Base-by-base conservation (phyloP, 2,888 invertebrate genomes). In the Allacma fusca region DNA sequence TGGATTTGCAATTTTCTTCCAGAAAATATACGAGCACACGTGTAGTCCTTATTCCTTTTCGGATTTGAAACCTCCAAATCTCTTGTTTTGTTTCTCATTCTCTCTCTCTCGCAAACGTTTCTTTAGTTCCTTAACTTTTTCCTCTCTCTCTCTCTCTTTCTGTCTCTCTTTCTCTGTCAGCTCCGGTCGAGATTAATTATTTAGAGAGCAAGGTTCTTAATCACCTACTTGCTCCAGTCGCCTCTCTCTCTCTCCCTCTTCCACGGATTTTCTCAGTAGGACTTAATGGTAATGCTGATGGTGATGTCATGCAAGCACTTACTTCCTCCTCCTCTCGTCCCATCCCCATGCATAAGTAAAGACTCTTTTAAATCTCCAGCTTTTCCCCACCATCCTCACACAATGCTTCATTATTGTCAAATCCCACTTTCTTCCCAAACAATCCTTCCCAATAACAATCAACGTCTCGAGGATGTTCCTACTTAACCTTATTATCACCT, bases 111-210 rank as follows among this genome's bases (percentile, higher is more conserved):
- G 23, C 16, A 21, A 57, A 21, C 23, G 4, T 21, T 21, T 19
- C 23, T 57, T 57, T 13, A 57, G 57, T 57, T 16, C 16, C 44
- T 44, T 44, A 44, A 44, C 44, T 44, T 44, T 21, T 57, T 57
- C 57, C 4, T 57, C 16, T 57, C 7, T 57, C 57, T 21, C 13
- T 2, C 4, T 4, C 13, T 21, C 13, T 57, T 2, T 62, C 2
- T 9, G 9, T 62, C 23, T 50, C 50, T 50, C 50, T 50, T 1
- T 16, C n/a, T 50, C 72, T 72, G 72, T 59, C 72, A 72, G 72
- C 72, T 59, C 59, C 59, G 72, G 72, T 72, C 29, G 72, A 72
- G 72, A 72, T 72, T 72, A 72, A 72, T 72, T 72, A 72, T 72
- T 59, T 72, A 72, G 71, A 71, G 71, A 71, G 71, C 71, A 71